phyloP scores from a whole-genome alignment of 2,888 invertebrate genomes.

The Fissipunctia ypsillon region DNA sequence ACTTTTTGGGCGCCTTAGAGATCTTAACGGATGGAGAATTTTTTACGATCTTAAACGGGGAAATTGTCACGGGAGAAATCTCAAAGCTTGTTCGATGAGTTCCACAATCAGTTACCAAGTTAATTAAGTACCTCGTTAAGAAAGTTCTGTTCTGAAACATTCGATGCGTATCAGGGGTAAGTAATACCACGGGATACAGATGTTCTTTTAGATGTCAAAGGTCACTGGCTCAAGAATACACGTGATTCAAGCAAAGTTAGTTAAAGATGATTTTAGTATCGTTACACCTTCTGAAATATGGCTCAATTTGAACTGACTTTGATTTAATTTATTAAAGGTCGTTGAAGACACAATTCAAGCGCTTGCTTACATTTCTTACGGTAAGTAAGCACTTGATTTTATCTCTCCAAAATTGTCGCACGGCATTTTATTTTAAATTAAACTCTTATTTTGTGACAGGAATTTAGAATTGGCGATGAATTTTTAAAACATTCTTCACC shows the following conservation, averaged over 20 bases:
- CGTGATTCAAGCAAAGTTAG: neutral
- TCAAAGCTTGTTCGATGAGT: slow-evolving; percentile 29
- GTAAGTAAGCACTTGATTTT: neutral
- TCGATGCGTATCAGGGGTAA: slow-evolving; percentile 6
- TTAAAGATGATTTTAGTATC: neutral
- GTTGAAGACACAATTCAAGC: neutral
- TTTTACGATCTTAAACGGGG: neutral
- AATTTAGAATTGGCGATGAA: neutral
- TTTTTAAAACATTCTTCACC: slow-evolving; percentile 9
- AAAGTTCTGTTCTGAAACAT: slow-evolving; percentile 39
- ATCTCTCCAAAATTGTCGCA: neutral
- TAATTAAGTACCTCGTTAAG: slow-evolving; percentile 46
- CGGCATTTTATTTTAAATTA: neutral
- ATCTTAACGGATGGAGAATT: neutral
- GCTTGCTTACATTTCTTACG: neutral
- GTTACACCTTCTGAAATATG: neutral
- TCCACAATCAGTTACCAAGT: slow-evolving; percentile 13
- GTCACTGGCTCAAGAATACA: slow-evolving; percentile 16
- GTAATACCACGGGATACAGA: slow-evolving; percentile 2
- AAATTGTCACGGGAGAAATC: slow-evolving; percentile 9
- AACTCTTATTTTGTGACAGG: neutral
- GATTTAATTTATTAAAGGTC: neutral
- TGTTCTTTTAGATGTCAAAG: neutral
- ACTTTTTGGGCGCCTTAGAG: neutral
- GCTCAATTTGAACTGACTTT: neutral